Evolutionary conservation across 2,888 invertebrate genomes (phyloP), one percentile per base, ranked within the genome.

Genomic region (Amblyteles armatorius): DNA sequence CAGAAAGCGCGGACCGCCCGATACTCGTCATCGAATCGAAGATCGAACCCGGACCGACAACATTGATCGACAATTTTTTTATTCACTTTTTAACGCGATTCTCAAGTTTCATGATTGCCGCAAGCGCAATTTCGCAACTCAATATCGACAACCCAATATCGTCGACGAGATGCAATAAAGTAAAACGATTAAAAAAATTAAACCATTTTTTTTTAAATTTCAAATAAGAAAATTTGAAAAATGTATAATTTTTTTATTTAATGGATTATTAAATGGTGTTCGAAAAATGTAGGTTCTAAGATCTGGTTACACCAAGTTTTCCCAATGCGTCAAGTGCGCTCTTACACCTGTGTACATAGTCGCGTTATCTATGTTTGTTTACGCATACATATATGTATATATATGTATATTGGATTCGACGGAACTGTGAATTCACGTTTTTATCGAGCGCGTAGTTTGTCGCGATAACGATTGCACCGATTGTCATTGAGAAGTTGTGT

Each of bases 391-490:
- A 36, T 13, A 44, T 13, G 13, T 13, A 44, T 11, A 13, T 44
- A 44, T 44, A 44, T 44, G 0, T 13, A 11, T 13, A 3, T 44
- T 44, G 44, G 9, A 57, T 22, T 4, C 19, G 22, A 22, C 57
- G 57, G 33, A 63, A 74, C 22, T 73, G 26, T n/a, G 65, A 74
- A 48, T 7, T 16, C 44, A 33, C 19, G 19, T 36, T 19, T 16
- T 74, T 79, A 63, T 79, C 65, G 55, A 36, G 13, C 29, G 40
- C 48, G 65, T 50, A 36, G 63, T 77, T 80, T 72, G 65, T 67
- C 71, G 50, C 22, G 83, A 80, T 83, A 80, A 57, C 22, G 36
- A 50, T 67, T 76, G 76, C 72, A 83, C 65, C 60, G 50, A 79
- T 74, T 65, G 60, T 79, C 74, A 50, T 4, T 26, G 57, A 22